Evolutionary conservation across 2,113 vertebrate species (phyloP).

Genomic region (Enhydra lutris): DNA sequence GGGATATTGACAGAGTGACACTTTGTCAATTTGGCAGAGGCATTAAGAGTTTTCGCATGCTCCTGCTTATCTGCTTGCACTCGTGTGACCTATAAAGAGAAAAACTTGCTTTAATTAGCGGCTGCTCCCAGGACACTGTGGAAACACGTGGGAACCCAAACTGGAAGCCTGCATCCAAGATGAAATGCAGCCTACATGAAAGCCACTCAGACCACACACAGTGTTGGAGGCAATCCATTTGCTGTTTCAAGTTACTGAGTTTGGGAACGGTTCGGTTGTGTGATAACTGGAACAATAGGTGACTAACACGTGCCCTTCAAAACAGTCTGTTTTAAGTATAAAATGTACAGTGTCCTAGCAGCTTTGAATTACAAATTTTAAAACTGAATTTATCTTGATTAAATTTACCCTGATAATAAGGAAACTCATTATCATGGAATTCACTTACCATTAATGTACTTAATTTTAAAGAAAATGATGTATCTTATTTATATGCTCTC

Average conservation of each 20-base stretch:
- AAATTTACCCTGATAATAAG: background rate
- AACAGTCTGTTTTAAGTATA: background rate
- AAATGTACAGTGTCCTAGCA: background rate
- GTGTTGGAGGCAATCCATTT: background rate
- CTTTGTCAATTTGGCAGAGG: background rate
- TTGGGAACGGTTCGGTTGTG: background rate
- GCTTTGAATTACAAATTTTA: background rate
- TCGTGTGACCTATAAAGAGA: background rate
- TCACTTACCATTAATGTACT: background rate
- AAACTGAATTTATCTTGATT: background rate
- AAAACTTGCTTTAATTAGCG: background rate
- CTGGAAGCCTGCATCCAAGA: background rate
- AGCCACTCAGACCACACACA: fast-evolving
- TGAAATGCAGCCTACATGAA: background rate
- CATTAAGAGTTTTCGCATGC: background rate
- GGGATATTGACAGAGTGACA: background rate
- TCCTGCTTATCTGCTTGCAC: background rate
- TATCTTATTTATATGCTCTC: background rate
- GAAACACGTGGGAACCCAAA: background rate
- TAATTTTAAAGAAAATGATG: background rate
- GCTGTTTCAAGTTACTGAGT: background rate
- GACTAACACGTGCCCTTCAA: background rate
- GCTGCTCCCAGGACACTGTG: background rate
- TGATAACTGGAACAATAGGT: background rate
- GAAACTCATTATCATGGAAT: background rate